Evolutionary conservation across 2,113 vertebrate genomes (phyloP).

Genomic region (Psophia crepitans): DNA sequence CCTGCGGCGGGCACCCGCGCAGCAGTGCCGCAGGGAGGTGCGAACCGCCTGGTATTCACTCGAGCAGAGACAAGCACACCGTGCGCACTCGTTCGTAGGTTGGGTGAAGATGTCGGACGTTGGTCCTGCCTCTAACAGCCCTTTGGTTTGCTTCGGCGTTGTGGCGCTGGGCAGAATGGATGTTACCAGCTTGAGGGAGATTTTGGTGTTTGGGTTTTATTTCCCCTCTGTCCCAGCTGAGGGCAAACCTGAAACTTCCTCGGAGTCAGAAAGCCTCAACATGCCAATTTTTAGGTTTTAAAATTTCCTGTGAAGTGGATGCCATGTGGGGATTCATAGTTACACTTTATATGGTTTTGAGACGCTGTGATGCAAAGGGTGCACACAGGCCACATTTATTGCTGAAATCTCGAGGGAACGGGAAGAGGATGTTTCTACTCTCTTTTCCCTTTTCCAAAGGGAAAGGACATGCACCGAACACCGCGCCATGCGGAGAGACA

Average conservation of each 20-base stretch:
- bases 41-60: constrained; percentile 36
- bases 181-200: background rate
- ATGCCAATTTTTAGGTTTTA: background rate
- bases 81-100: background rate
- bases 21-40: background rate
- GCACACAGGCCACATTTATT: background rate
- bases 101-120: background rate
- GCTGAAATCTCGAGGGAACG: background rate
- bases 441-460: background rate
- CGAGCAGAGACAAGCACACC: background rate
- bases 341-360: background rate
- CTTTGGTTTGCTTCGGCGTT: background rate
- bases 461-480: accelerated
- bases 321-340: background rate
- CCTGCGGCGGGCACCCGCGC: constrained; percentile 44
- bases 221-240: background rate
- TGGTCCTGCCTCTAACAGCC: background rate
- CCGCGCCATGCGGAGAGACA: too few relatives aligned
- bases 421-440: background rate
- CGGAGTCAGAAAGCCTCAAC: background rate
- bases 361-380: background rate
- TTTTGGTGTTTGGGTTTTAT: background rate
- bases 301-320: background rate
- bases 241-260: background rate
- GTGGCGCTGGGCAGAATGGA: background rate